Evolutionary conservation across 1,140 invertebrate species (phyloP), one percentile per base, ranked within the genome.

Genomic region (Drosophila nigrodunni): DNA sequence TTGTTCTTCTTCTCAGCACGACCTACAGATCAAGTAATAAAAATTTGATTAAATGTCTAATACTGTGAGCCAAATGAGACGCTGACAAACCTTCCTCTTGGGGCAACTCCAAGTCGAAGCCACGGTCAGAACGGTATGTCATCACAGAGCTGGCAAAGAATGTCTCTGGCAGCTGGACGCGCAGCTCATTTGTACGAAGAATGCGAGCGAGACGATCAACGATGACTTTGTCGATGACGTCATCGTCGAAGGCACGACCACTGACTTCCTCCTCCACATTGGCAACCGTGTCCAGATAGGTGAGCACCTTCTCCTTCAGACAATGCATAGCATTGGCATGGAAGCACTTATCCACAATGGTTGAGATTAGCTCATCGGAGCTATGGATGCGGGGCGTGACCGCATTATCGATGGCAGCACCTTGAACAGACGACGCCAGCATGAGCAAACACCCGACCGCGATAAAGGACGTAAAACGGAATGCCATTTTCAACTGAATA

Each of bases 221-320:
- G 66, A 97, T 95, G 34, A 95, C 95, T 85, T 96, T 95, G 76
- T 97, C 96, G 54, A 96, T 94, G 78, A 95, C 95, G 57, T 95
- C 93, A 44, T 93, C 85, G 15, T 69, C 73, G 58, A 94, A 92
- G 65, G 94, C 93, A 67, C 94, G 93, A 54, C 89, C 87, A 55
- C 93, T 93, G 74, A 96, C 95, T 74, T 95, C 95, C 21, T 94
- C 94, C 21, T 92, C 94, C 1, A 95, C 94, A 35, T 95, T 95
- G 25, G 96, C 92, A 44, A 95, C 93, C 8, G 94, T 94, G 91
- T 97, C 96, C 89, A 97, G 92, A 92, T 95, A 96, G 49, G 93
- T 94, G 7, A 97, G 93, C 58, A 96, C 94, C 91, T 96, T 95
- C 79, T 94, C 94, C 91, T 96, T 96, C 47, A 96, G 93, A 79